Conservation (phyloP, 2,888 invertebrate species). For the Hedychridium roseum region DNA sequence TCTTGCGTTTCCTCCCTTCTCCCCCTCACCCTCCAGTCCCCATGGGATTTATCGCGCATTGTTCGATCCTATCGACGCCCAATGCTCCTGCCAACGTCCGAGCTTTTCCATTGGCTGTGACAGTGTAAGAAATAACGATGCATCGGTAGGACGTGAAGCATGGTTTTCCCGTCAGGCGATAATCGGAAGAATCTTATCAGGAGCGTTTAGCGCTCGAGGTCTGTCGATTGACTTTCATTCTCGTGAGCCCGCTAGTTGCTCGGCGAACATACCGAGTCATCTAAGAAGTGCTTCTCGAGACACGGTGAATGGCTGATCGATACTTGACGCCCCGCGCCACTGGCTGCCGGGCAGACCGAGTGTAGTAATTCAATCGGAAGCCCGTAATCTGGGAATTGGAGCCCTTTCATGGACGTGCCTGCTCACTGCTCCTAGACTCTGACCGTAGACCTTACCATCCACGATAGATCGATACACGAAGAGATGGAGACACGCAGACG, state of each 20-base stretch:
- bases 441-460: slow-evolving; percentile 17
- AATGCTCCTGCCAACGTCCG: not conserved
- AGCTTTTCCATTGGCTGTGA: not conserved
- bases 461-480: too few species aligned
- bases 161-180: not conserved
- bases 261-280: slow-evolving; percentile 7
- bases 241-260: slow-evolving; percentile 22
- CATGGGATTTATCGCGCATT: not conserved
- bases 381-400: slow-evolving; percentile 44
- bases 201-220: too few species aligned
- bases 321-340: slow-evolving; percentile 17
- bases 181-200: slow-evolving; percentile 15
- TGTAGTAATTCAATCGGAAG: slow-evolving; percentile 50
- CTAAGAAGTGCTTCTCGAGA: slow-evolving; percentile 18
- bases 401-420: slow-evolving; percentile 29
- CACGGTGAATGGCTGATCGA: slow-evolving; percentile 20
- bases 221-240: too few species aligned
- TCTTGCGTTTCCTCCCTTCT: not conserved
- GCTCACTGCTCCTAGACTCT: slow-evolving; percentile 21
- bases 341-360: slow-evolving; percentile 9
- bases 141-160: not conserved
- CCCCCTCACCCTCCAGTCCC: not conserved
- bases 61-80: slow-evolving; percentile 1
- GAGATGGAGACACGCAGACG: not conserved
- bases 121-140: slow-evolving; percentile 7